Evolutionary conservation across 2,113 vertebrate genomes (phyloP).

Genomic region (Hiodon alosoides): DNA sequence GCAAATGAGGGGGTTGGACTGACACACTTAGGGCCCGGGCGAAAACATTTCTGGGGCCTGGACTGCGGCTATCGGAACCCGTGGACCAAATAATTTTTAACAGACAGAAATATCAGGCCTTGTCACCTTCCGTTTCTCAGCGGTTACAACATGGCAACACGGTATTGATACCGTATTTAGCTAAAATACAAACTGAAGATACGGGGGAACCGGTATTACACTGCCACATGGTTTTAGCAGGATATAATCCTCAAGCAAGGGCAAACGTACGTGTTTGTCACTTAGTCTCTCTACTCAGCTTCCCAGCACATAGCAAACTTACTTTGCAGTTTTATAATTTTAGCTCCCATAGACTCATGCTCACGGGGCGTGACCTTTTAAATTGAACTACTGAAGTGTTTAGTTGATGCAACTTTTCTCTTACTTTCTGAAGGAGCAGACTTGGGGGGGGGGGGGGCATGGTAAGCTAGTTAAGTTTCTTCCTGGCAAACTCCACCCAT

Average conservation of each 20-base stretch:
- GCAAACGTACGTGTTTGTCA: neutral
- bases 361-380: neutral
- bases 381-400: no score
- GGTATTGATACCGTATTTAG: no score
- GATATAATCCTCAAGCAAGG: no score
- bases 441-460: conserved; percentile 3
- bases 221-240: no score
- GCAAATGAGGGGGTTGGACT: neutral
- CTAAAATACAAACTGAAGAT: no score
- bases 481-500: conserved; percentile 25
- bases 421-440: neutral
- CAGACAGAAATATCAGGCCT: no score
- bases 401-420: no score
- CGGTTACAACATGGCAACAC: no score
- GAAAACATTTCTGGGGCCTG: neutral
- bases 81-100: no score
- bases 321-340: neutral
- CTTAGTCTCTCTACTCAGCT: neutral
- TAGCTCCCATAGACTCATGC: neutral
- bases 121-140: no score
- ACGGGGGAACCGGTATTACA: no score
- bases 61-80: neutral
- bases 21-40: no score
- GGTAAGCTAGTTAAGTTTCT: conserved; percentile 36
- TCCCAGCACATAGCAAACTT: neutral